Evolutionary conservation across 2,113 vertebrate genomes (phyloP).

Genomic region (Mesitornis unicolor): DNA sequence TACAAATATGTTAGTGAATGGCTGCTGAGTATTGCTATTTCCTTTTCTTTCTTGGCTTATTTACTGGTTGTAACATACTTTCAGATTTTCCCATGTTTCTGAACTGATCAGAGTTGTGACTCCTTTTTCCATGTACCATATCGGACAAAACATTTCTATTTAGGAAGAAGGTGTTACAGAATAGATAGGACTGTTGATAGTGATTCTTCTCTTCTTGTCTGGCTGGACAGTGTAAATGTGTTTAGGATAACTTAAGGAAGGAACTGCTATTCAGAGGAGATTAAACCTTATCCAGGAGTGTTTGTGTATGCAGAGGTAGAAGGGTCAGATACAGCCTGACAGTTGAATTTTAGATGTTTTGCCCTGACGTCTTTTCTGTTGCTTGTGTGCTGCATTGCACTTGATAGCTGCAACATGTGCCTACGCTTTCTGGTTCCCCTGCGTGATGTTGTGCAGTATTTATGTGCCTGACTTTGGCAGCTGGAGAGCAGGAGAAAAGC

Average conservation of each 20-base stretch:
- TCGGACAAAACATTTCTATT: neutral
- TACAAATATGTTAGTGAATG: neutral
- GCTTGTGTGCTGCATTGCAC: neutral
- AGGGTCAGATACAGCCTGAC: neutral
- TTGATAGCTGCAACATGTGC: neutral
- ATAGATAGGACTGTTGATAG: neutral
- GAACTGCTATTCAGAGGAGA: neutral
- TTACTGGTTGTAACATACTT: neutral
- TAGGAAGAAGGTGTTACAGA: neutral
- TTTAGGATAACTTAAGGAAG: neutral
- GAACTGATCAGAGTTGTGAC: neutral
- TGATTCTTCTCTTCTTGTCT: neutral
- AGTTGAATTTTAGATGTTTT: neutral
- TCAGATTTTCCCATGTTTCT: neutral
- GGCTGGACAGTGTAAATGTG: neutral
- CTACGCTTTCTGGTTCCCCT: neutral
- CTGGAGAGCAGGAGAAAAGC: neutral
- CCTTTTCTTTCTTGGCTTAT: neutral
- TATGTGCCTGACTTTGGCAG: neutral
- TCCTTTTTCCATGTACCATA: neutral
- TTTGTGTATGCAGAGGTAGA: neutral
- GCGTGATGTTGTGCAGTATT: neutral
- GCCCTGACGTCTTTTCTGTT: neutral
- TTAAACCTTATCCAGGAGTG: neutral
- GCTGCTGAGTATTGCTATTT: neutral